Percentiles rank a stretch among this genome's conserved stretches.
phyloP scores from a whole-genome alignment of 2,888 invertebrate species.

The Iselma pallidipennis region DNA sequence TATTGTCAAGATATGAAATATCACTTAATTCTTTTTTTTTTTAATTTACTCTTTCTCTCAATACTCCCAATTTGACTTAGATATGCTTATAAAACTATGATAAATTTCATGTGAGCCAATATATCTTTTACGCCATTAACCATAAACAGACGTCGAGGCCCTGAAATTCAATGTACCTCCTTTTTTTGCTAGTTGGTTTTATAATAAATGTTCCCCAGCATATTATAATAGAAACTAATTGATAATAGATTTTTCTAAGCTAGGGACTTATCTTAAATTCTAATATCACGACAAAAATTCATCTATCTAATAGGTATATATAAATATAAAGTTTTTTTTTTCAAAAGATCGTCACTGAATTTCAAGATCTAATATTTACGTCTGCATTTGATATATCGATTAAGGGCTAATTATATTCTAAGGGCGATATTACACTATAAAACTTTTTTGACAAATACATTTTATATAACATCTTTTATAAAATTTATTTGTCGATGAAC shows the following conservation, averaged over 20 bases:
- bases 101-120: constrained; percentile 38
- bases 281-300: not conserved
- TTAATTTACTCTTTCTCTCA: constrained; percentile 21
- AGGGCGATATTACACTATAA: too few relatives aligned
- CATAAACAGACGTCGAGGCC: not conserved
- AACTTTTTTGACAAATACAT: too few relatives aligned
- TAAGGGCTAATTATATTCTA: not conserved
- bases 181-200: not conserved
- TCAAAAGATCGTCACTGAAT: not conserved
- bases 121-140: constrained; percentile 16
- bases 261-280: not conserved
- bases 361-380: not conserved
- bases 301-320: not conserved
- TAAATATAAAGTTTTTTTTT: not conserved
- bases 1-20: constrained; percentile 49
- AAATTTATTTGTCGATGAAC: constrained; percentile 13
- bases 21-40: constrained; percentile 39
- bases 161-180: not conserved
- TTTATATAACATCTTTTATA: too few relatives aligned
- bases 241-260: not conserved
- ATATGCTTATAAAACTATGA: constrained; percentile 18
- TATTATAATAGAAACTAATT: not conserved
- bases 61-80: constrained; percentile 3
- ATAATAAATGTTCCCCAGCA: too few relatives aligned
- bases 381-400: not conserved